Conservation (phyloP, 2,797 vertebrate genomes). For the Urophycis tenuis region DNA sequence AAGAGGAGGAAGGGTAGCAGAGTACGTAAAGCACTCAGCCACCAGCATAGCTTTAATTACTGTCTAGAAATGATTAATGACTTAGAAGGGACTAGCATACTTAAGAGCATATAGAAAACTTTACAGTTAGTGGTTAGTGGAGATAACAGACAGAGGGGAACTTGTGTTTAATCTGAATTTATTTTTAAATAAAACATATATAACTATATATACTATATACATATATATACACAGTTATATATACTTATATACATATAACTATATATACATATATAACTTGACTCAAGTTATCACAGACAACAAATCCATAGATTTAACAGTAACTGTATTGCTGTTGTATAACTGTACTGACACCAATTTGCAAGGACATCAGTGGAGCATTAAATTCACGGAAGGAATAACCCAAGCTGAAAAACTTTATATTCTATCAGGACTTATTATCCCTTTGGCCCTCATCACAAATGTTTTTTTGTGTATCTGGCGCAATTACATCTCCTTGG, state of each 20-base stretch:
- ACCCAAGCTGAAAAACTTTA: not conserved
- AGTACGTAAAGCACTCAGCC: not conserved
- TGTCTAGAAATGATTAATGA: not conserved
- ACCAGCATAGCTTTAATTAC: slow-evolving; percentile 1
- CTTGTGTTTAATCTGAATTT: not conserved
- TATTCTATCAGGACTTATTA: not conserved
- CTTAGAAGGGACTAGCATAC: not conserved
- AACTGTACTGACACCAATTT: not conserved
- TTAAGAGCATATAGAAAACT: slow-evolving; percentile 1
- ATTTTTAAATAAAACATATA: too few relatives aligned
- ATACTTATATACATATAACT: too few relatives aligned
- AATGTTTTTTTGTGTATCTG: not conserved
- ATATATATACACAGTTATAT: too few relatives aligned
- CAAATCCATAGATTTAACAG: too few relatives aligned
- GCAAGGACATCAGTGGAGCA: not conserved
- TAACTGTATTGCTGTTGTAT: not conserved
- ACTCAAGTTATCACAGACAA: too few relatives aligned
- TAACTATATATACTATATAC: too few relatives aligned
- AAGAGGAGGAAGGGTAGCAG: not conserved
- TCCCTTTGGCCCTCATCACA: not conserved
- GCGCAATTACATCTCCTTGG: not conserved
- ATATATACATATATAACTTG: too few relatives aligned
- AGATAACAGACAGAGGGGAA: not conserved
- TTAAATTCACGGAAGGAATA: not conserved
- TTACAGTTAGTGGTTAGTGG: not conserved